These are phyloP conservation scores for Drosophila picticornis DNA, from an alignment of 2,888 invertebrate genomes.

Conservation along the genomic window DNA sequence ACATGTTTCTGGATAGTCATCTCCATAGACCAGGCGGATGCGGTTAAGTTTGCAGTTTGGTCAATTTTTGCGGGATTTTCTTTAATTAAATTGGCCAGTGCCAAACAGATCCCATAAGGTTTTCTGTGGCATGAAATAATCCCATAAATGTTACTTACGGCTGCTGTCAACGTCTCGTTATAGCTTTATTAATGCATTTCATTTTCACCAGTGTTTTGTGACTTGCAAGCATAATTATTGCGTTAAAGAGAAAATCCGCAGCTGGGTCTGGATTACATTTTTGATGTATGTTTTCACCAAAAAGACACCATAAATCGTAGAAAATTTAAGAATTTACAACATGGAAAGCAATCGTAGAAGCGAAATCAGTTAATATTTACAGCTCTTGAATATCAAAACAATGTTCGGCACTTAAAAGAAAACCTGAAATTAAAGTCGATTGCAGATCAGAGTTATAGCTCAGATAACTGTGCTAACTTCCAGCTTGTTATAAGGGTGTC, in stretches of 20 bases:
- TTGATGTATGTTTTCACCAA: neutral
- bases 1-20: neutral
- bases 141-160: neutral
- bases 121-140: neutral
- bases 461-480: conserved; percentile 2
- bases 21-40: conserved; percentile 9
- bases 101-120: conserved; percentile 35
- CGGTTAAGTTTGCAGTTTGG: neutral
- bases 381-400: conserved; percentile 3
- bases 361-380: conserved; percentile 18
- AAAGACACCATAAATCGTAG: neutral
- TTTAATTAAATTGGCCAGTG: conserved; percentile 16
- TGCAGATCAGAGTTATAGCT: neutral
- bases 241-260: conserved; percentile 10
- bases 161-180: neutral
- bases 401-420: conserved; percentile 39
- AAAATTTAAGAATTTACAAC: neutral
- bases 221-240: conserved; percentile 1
- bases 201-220: neutral
- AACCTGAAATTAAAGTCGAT: conserved; percentile 9
- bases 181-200: conserved; percentile 33
- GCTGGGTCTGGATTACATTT: conserved; percentile 16
- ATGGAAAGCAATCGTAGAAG: neutral
- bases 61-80: accelerated
- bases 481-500: conserved; percentile 19